Evolutionary conservation across 2,888 invertebrate genomes (phyloP).

Genomic region (Dugesia japonica): DNA sequence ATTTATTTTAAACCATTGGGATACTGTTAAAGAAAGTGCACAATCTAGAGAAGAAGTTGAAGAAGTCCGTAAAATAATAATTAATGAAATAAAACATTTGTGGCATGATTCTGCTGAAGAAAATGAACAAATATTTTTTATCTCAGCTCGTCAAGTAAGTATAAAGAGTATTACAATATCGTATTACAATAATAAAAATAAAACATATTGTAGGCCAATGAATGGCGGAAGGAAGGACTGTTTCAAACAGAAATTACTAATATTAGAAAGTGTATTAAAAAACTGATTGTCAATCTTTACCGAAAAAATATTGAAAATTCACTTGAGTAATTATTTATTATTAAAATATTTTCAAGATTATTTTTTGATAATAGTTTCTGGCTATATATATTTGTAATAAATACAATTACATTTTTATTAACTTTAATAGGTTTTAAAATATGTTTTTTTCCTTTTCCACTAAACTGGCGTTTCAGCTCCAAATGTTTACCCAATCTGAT

Average conservation of each 20-base stretch:
- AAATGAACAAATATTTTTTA: conserved; percentile 10
- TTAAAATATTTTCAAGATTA: background rate
- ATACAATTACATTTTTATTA: no score
- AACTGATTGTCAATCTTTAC: background rate
- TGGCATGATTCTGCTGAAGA: background rate
- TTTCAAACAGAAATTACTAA: background rate
- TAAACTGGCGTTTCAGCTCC: no score
- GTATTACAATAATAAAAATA: no score
- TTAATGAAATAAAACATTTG: background rate
- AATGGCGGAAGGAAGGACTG: background rate
- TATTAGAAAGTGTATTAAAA: background rate
- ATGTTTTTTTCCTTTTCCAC: no score
- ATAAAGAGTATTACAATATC: no score
- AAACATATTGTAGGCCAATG: background rate
- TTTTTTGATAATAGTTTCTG: no score
- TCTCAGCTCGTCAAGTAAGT: background rate
- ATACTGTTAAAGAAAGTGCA: background rate
- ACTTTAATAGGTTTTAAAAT: no score
- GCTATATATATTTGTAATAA: no score
- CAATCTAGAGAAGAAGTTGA: background rate
- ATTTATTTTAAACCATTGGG: conserved; percentile 14
- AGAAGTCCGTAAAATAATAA: background rate
- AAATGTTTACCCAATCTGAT: no score
- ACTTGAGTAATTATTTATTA: background rate
- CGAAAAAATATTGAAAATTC: background rate